phyloP scores from a whole-genome alignment of 2,113 vertebrate species.

The Ammodytes marinus region DNA sequence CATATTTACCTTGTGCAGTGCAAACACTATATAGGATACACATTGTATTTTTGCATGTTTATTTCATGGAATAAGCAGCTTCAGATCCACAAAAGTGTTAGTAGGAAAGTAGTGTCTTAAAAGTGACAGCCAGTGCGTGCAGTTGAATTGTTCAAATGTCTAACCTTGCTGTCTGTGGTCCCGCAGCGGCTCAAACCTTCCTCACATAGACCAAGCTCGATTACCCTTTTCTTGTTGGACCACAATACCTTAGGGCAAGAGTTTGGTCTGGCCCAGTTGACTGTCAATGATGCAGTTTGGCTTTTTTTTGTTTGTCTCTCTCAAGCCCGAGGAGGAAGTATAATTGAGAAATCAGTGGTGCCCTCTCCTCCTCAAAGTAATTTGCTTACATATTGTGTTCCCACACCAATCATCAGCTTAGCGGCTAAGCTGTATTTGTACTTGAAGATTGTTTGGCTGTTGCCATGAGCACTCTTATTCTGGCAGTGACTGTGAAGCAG shows the following conservation, averaged over 20 bases:
- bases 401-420: conserved; percentile 87
- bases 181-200: conserved; percentile 43
- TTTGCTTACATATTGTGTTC: conserved; percentile 85
- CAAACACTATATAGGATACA: conserved; percentile 11
- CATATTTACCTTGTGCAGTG: conserved; percentile 18
- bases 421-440: conserved; percentile 86
- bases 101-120: conserved; percentile 30
- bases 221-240: conserved; percentile 73
- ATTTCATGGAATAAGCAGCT: conserved; percentile 14
- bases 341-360: conserved; percentile 87
- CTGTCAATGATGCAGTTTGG: conserved; percentile 75
- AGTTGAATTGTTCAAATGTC: conserved; percentile 48
- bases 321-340: conserved; percentile 76
- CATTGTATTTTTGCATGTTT: conserved; percentile 19
- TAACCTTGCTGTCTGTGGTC: conserved; percentile 59
- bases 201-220: conserved; percentile 58
- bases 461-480: conserved; percentile 78
- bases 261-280: conserved; percentile 73
- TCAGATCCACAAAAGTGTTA: conserved; percentile 28
- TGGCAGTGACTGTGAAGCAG: conserved; percentile 69
- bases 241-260: conserved; percentile 66
- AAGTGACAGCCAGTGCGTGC: conserved; percentile 20
- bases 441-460: conserved; percentile 85
- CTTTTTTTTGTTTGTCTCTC: conserved; percentile 75
- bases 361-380: conserved; percentile 81